A percentile compares a stretch with the other conserved stretches of the same genome.
Evolutionary conservation across 2,113 vertebrate genomes (phyloP).

Genomic region (Pimephales promelas): DNA sequence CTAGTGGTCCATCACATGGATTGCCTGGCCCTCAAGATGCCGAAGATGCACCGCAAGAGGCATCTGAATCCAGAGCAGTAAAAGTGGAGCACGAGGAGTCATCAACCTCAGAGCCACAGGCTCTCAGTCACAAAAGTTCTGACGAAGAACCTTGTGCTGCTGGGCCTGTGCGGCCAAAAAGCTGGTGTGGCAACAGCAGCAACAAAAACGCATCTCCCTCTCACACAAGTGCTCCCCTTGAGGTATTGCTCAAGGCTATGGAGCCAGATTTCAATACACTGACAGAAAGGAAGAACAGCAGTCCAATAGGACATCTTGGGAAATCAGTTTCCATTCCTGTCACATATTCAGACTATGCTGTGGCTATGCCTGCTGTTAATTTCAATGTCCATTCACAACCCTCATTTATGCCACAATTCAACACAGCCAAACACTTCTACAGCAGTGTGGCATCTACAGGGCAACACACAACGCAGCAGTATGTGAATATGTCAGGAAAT

Average conservation of each 20-base stretch:
- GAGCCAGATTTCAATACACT: slow-evolving; percentile 94
- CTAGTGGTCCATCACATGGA: slow-evolving; percentile 64
- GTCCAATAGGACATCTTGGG: slow-evolving; percentile 73
- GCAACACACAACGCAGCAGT: slow-evolving; percentile 70
- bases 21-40: slow-evolving; percentile 64
- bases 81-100: slow-evolving; percentile 69
- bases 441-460: slow-evolving; percentile 73
- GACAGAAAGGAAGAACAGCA: slow-evolving; percentile 80
- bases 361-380: slow-evolving; percentile 70
- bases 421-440: slow-evolving; percentile 76
- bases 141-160: slow-evolving; percentile 64
- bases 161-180: slow-evolving; percentile 63
- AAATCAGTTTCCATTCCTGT: slow-evolving; percentile 74
- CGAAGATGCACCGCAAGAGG: slow-evolving; percentile 61
- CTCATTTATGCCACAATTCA: slow-evolving; percentile 76
- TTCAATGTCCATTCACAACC: slow-evolving; percentile 70
- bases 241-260: slow-evolving; percentile 96
- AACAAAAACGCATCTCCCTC: slow-evolving; percentile 73
- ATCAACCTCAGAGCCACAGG: slow-evolving; percentile 61
- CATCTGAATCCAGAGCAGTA: slow-evolving; percentile 60
- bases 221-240: slow-evolving; percentile 84
- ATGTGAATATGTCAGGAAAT: slow-evolving; percentile 70
- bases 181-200: slow-evolving; percentile 73
- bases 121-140: slow-evolving; percentile 69
- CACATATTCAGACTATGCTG: slow-evolving; percentile 60